Evolutionary conservation across 2,797 vertebrate genomes (phyloP).

Genomic region (Platalea minor): DNA sequence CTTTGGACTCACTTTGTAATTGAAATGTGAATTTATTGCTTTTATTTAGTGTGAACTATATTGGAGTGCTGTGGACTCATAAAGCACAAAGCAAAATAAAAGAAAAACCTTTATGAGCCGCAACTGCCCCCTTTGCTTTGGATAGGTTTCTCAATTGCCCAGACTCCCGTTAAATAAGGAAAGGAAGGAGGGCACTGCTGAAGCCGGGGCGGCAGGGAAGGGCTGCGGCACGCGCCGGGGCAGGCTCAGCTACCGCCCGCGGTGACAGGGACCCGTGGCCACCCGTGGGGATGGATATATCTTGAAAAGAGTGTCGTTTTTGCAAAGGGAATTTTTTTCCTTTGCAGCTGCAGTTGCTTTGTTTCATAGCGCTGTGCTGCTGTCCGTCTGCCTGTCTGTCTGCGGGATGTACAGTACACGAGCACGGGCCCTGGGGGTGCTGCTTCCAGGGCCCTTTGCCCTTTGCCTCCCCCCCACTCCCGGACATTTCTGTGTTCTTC

Average conservation of each 20-base stretch:
- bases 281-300: rapidly evolving
- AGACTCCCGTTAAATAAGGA: neutral
- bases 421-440: neutral
- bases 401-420: neutral
- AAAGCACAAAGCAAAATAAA: neutral
- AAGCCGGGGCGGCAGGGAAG: neutral
- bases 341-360: neutral
- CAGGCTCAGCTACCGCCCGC: rapidly evolving
- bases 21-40: neutral
- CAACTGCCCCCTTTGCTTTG: neutral
- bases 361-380: neutral
- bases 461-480: neutral
- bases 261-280: neutral
- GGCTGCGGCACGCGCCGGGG: neutral
- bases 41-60: neutral
- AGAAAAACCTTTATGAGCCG: neutral
- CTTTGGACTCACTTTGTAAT: rapidly evolving
- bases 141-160: rapidly evolving
- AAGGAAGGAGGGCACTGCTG: neutral
- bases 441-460: neutral
- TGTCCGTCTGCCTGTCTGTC: neutral
- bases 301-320: rapidly evolving
- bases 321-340: neutral
- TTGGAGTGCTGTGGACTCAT: neutral
- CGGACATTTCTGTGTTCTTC: neutral